A percentile compares a stretch with the other conserved stretches of the same genome.
Conservation (phyloP, 2,888 invertebrate genomes). For the Cephalotes varians region DNA sequence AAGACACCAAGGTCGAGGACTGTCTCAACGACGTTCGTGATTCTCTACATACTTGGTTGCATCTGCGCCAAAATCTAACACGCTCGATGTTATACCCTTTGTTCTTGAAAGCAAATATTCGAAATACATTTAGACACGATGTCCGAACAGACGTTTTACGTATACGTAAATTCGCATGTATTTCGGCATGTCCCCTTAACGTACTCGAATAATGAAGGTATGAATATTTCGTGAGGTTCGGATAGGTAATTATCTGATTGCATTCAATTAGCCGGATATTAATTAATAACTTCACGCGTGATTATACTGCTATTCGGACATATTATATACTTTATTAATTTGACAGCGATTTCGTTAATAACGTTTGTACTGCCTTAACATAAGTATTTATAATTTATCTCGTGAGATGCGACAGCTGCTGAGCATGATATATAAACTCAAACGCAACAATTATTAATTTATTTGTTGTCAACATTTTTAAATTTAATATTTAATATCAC, state of each 20-base stretch:
- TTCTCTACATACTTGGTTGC: conserved; percentile 29
- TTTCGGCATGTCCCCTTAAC: background rate
- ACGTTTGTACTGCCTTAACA: background rate
- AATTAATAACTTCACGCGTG: background rate
- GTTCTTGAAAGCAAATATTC: background rate
- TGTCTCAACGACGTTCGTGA: conserved; percentile 63
- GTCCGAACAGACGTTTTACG: background rate
- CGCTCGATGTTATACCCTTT: conserved; percentile 31
- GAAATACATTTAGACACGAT: background rate
- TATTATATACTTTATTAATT: background rate
- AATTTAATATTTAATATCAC: background rate
- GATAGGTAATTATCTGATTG: background rate
- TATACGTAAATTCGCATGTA: background rate
- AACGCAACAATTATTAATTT: background rate
- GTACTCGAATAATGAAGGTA: conserved; percentile 10
- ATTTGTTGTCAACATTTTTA: background rate
- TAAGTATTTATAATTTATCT: background rate
- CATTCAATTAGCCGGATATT: background rate
- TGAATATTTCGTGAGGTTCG: conserved; percentile 10
- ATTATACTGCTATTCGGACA: conserved; percentile 11
- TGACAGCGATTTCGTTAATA: background rate
- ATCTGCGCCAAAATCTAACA: conserved; percentile 19
- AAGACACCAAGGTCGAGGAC: background rate
- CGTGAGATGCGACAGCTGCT: background rate
- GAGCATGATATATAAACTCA: background rate